Evolutionary conservation across 2,113 vertebrate genomes (phyloP).

Genomic region (Bos javanicus): DNA sequence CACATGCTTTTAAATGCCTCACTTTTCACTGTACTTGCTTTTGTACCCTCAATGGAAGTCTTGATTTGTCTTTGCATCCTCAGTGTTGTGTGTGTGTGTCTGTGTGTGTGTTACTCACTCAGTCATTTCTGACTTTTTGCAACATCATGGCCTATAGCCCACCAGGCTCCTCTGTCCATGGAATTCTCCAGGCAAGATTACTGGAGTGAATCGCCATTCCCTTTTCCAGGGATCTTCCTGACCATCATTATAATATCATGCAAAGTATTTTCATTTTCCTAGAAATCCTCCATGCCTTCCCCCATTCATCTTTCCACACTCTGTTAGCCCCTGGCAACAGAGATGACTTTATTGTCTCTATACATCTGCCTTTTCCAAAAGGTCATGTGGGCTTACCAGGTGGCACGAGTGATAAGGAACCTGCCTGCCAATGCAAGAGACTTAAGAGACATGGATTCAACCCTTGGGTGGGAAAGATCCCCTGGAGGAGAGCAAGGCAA

Average conservation of each 20-base stretch:
- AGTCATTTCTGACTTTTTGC: background rate
- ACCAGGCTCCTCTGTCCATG: background rate
- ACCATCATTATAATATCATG: background rate
- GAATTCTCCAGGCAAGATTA: background rate
- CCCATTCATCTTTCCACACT: background rate
- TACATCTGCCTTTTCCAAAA: background rate
- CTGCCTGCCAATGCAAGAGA: background rate
- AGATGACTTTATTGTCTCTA: background rate
- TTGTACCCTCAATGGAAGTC: background rate
- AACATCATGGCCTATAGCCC: fast-evolving
- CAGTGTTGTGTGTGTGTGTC: no score
- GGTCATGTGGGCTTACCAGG: background rate
- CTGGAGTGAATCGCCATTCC: background rate
- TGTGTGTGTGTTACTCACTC: background rate
- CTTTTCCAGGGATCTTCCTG: background rate
- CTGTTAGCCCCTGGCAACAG: background rate
- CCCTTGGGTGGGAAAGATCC: background rate
- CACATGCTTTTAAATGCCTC: background rate
- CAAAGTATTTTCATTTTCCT: background rate
- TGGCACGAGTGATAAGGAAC: background rate
- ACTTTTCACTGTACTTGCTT: background rate
- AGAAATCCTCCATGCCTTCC: background rate
- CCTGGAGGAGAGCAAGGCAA: background rate
- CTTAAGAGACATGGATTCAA: background rate
- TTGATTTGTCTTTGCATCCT: background rate